Conservation (phyloP, 2,113 vertebrate genomes). For the Chaetura pelagica region DNA sequence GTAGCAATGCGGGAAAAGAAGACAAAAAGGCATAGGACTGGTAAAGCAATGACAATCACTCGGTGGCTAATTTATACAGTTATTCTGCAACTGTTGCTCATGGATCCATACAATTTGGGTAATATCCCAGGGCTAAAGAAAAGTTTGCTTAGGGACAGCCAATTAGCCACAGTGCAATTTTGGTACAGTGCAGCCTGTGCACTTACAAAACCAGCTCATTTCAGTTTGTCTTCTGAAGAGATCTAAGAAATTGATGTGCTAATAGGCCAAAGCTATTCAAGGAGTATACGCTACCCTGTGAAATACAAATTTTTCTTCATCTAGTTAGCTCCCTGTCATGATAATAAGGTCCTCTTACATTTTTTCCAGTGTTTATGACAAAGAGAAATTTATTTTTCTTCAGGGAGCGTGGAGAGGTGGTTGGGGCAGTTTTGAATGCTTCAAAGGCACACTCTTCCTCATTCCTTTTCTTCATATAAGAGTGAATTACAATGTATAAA, state of each 20-base stretch:
- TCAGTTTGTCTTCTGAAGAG: background rate
- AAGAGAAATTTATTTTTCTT: background rate
- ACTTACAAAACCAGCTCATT: background rate
- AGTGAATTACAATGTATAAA: background rate
- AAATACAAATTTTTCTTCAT: background rate
- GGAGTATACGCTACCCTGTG: background rate
- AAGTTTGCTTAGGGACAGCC: background rate
- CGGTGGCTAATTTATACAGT: background rate
- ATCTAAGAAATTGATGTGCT: background rate
- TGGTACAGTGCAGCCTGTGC: background rate
- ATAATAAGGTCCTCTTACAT: background rate
- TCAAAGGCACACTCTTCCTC: background rate
- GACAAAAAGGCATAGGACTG: background rate
- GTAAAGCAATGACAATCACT: background rate
- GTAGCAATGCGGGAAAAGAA: background rate
- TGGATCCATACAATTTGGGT: too few relatives aligned
- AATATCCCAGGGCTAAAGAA: background rate
- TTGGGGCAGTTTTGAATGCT: background rate
- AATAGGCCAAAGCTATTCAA: background rate
- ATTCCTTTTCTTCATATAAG: background rate
- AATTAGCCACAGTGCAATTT: background rate
- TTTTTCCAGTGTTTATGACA: background rate
- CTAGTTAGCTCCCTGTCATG: background rate
- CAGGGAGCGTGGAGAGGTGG: rapidly evolving
- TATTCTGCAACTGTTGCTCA: background rate